Evolutionary conservation across 1,140 invertebrate genomes (phyloP), one percentile per base, ranked within the genome.

Genomic region (Cyrtorhinus lividipennis): DNA sequence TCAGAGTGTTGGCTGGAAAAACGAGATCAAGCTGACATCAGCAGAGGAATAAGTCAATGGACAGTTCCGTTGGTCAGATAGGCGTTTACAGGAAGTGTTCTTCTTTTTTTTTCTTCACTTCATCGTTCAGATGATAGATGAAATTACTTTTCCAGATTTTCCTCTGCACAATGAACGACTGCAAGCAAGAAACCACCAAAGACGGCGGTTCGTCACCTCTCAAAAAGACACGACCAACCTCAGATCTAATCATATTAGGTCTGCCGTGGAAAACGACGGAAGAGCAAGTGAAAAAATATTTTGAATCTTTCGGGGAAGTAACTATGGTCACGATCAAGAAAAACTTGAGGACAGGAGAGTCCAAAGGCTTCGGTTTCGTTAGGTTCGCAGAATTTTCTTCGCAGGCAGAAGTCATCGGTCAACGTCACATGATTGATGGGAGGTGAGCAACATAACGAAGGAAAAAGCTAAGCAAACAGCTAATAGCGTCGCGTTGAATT

Each of bases 261-360:
- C 80, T 98, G 66, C 93, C 92, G 62, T 96, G 93, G 86, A 95
- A 95, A 77, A 97, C 95, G 2, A 92, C 89, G 2, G 95, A 98
- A 75, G 92, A 95, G 73, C 90, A 92, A 72, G 79, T 99, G 46
- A 80, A 90, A 61, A 88, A 92, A 68, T 96, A 97, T 77, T 99
- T 98, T 78, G 90, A 92, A 72, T 85, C 90, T 62, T 98, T 88
- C 77, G 95, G 95, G 24, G 92, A 96, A 78, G 88, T 98, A 66
- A 76, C 94, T 61, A 97, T 98, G 88, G 90, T 89, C 65, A 91
- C 97, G 75, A 80, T 85, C 13, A 86, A 85, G 69, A 83, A 80
- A 67, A 87, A 91, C 72, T 75, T 80, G 23, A 81, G 83, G 67
- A 86, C 84, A 3, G 85, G 85, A 23, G 79, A 85, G 60, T 89